Evolutionary conservation across 2,888 invertebrate genomes (phyloP).

Genomic region (Agelastica alni): DNA sequence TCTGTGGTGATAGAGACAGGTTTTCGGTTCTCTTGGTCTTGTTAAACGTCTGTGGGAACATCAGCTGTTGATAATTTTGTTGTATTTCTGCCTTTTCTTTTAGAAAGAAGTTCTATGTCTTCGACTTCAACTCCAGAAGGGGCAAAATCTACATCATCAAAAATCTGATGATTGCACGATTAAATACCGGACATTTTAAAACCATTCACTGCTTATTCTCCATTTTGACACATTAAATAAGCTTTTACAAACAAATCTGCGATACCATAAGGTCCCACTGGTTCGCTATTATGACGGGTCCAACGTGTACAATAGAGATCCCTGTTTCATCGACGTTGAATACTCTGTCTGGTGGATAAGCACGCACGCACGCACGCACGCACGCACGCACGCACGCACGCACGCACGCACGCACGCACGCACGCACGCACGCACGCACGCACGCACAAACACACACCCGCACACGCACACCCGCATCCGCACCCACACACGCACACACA

Average conservation of each 20-base stretch:
- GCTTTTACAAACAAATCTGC: neutral
- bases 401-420: too few relatives aligned
- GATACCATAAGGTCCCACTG: neutral
- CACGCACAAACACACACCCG: too few relatives aligned
- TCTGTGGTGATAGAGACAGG: neutral
- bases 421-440: too few relatives aligned
- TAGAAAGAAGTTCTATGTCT: too few relatives aligned
- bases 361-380: too few relatives aligned
- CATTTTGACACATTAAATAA: neutral
- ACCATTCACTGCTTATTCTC: neutral
- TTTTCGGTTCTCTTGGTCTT: too few relatives aligned
- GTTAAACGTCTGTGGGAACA: neutral
- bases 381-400: too few relatives aligned
- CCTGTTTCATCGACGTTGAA: too few relatives aligned
- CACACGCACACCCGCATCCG: too few relatives aligned
- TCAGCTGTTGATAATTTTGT: neutral
- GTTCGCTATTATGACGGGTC: neutral
- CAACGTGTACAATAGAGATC: too few relatives aligned
- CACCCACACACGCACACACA: too few relatives aligned
- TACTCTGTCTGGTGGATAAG: too few relatives aligned
- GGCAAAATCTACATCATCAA: neutral
- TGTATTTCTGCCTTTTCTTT: neutral
- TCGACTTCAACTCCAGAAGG: neutral
- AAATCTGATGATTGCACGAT: neutral
- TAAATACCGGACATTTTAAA: neutral